Evolutionary conservation across 1,140 invertebrate species (phyloP).

Genomic region (Aphidius gifuensis): DNA sequence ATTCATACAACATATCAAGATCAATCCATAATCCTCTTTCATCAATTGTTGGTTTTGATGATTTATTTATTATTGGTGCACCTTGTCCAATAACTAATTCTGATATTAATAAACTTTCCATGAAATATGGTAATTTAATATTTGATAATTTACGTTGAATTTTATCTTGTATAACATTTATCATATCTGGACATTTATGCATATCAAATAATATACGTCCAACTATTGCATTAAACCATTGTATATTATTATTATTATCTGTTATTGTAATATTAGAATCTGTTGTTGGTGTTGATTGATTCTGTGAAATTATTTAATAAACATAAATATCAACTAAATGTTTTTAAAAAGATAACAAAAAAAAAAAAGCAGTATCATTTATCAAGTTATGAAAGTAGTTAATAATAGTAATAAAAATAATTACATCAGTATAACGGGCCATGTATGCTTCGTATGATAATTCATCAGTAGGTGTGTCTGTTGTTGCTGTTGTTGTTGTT

Average conservation of each 20-base stretch:
- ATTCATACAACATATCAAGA: slow-evolving; percentile 85
- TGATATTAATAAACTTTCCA: slow-evolving; percentile 77
- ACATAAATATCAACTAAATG: not conserved
- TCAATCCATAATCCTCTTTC: slow-evolving; percentile 91
- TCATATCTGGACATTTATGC: slow-evolving; percentile 62
- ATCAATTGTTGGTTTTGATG: slow-evolving; percentile 74
- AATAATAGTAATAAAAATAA: too few relatives aligned
- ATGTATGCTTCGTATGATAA: slow-evolving; percentile 48
- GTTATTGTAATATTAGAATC: slow-evolving; percentile 23
- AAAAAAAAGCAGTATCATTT: not conserved
- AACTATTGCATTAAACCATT: slow-evolving; percentile 75
- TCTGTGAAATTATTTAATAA: slow-evolving; percentile 14
- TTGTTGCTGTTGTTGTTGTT: slow-evolving; percentile 4
- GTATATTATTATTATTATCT: slow-evolving; percentile 40
- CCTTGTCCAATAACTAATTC: slow-evolving; percentile 74
- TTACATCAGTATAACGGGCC: slow-evolving; percentile 43
- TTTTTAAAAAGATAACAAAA: slow-evolving; percentile 1
- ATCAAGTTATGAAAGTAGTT: too few relatives aligned
- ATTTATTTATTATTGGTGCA: slow-evolving; percentile 73
- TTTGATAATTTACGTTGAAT: slow-evolving; percentile 84
- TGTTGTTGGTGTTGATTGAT: slow-evolving; percentile 19
- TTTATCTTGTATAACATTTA: slow-evolving; percentile 66
- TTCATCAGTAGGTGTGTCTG: slow-evolving; percentile 35
- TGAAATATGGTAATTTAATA: slow-evolving; percentile 85
- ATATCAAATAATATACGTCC: slow-evolving; percentile 78